Base-by-base conservation (phyloP, 1,140 invertebrate species). In the Zaprionus davidi region DNA sequence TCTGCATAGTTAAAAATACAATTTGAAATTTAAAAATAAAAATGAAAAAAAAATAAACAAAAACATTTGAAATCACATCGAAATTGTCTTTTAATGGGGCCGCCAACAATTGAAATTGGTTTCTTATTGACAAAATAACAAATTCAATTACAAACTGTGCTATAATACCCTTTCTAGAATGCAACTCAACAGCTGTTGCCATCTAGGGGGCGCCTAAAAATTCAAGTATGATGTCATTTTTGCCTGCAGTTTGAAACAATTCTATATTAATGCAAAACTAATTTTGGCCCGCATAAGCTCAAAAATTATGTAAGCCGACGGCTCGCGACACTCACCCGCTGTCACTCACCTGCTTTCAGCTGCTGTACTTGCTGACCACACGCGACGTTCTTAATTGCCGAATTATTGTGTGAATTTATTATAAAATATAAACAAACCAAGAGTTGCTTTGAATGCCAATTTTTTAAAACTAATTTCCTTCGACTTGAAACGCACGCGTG, bases 231-330 rank as follows among this genome's bases (percentile, higher is more conserved):
- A 85, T 85, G 82, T 85, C 82, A 85, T 76, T 76, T 24, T 22
- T 20, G 55, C 44, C 28, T 86, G 78, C 81, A 81, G 24, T 76
- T 72, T 34, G 49, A 34, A 55, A 68, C 7, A 71, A 78, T 55
- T 64, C 59, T 53, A 56, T 53, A 56, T 59, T 53, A 53, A 31
- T 17, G 46, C 38, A 66, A 75, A 78, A 72, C 60, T 66, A 70
- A 75, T 70, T 62, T 85, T 69, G 49, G 31, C 44, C 51, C 55
- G 62, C 69, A 78, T 22, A 31, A 74, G 65, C 34, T 46, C 41
- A 13, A 69, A 75, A 75, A 75, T 85, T 85, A 85, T 85, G 71
- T 85, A 85, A 85, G 82, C 56, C 58, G 51, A 38, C 60, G 56
- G 28, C 26, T 24, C 3, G 60, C 49, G 28, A 53, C 15, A 11